A percentile compares a stretch with the other conserved stretches of the same genome.
These are phyloP conservation scores for Brenthis ino DNA, from an alignment of 2,888 invertebrate species.

Conservation along the genomic window DNA sequence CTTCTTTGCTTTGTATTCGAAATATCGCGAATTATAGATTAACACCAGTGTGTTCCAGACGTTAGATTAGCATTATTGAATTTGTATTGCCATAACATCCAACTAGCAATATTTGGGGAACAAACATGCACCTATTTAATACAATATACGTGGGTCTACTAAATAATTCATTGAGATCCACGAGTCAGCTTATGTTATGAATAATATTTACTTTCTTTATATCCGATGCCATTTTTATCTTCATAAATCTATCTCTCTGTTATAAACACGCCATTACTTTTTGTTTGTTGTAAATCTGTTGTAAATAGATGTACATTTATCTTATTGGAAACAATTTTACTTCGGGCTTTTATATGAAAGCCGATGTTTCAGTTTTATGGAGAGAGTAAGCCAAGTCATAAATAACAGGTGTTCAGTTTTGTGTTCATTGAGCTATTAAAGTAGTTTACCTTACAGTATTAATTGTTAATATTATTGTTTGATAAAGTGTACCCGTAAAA, in stretches of 20 bases:
- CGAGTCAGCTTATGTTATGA: constrained; percentile 40
- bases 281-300: constrained; percentile 27
- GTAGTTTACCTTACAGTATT: neutral
- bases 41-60: neutral
- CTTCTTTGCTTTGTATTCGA: too few species aligned
- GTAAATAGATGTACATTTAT: constrained; percentile 20
- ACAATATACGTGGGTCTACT: constrained; percentile 24
- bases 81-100: neutral
- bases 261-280: constrained; percentile 23
- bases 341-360: constrained; percentile 8
- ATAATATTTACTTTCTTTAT: constrained; percentile 42
- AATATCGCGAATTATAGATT: neutral
- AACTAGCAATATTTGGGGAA: constrained; percentile 18
- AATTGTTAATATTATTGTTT: neutral
- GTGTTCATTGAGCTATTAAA: neutral
- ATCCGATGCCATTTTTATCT: constrained; percentile 37
- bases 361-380: constrained; percentile 15
- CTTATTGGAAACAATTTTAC: constrained; percentile 20
- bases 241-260: constrained; percentile 32
- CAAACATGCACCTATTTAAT: constrained; percentile 5
- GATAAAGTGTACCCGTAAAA: too few species aligned
- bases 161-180: constrained; percentile 51
- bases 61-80: constrained; percentile 6
- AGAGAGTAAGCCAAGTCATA: neutral
- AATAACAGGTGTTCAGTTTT: constrained; percentile 7